A percentile compares a stretch with the other conserved stretches of the same genome.
These are phyloP conservation scores for Sphaeramia orbicularis DNA, from an alignment of 2,797 vertebrate species.

Conservation along the genomic window DNA sequence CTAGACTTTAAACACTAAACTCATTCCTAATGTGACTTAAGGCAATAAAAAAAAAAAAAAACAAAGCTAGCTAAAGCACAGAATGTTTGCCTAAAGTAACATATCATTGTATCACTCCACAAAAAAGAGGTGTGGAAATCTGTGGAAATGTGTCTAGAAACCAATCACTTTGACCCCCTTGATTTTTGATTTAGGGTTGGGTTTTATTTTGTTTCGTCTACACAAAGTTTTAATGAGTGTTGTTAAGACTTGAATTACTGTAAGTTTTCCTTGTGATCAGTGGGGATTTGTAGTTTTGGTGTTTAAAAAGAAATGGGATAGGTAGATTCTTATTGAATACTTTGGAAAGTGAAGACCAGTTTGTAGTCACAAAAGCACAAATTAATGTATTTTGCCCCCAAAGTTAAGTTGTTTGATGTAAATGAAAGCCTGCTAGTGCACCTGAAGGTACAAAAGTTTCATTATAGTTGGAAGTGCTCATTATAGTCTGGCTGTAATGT, in stretches of 20 bases:
- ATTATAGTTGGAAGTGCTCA: background rate
- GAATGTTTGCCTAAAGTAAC: slow-evolving; percentile 59
- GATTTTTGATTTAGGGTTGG: slow-evolving; percentile 37
- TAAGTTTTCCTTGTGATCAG: slow-evolving; percentile 53
- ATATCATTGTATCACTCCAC: slow-evolving; percentile 45
- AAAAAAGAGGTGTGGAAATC: slow-evolving; percentile 33
- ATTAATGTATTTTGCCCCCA: slow-evolving; percentile 9
- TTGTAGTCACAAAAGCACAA: slow-evolving; percentile 15
- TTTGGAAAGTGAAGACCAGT: slow-evolving; percentile 8
- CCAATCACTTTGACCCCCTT: slow-evolving; percentile 60
- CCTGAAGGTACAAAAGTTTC: too few species aligned
- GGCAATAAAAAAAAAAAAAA: slow-evolving; percentile 44
- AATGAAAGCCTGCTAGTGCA: too few species aligned
- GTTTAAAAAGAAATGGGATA: slow-evolving; percentile 30
- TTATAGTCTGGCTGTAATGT: slow-evolving; percentile 8
- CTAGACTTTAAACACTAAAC: slow-evolving; percentile 20
- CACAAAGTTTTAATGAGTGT: slow-evolving; percentile 51
- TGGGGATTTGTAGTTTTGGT: slow-evolving; percentile 52
- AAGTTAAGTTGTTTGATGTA: slow-evolving; percentile 10
- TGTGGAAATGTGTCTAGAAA: slow-evolving; percentile 25
- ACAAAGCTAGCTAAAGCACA: slow-evolving; percentile 59
- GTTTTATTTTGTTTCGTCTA: slow-evolving; percentile 49
- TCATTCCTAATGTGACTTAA: slow-evolving; percentile 66
- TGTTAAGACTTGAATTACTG: slow-evolving; percentile 77
- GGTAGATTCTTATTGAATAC: slow-evolving; percentile 25